Evolutionary conservation across 1,140 invertebrate species (phyloP).

Genomic region (Apis laboriosa): DNA sequence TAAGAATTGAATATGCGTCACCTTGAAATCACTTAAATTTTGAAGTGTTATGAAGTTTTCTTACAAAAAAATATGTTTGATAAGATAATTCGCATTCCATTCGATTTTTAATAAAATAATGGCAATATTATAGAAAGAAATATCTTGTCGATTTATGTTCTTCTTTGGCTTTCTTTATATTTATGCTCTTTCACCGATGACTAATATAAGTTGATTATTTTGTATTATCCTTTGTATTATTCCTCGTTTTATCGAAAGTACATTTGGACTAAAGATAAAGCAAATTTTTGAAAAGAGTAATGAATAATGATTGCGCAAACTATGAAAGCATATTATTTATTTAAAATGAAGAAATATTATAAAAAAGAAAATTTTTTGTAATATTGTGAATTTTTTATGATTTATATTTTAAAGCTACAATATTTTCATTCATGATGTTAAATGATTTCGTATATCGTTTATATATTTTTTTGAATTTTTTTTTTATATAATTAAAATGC

Average conservation of each 20-base stretch:
- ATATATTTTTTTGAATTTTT: neutral
- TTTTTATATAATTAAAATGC: neutral
- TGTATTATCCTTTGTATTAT: neutral
- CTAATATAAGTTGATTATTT: neutral
- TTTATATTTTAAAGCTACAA: neutral
- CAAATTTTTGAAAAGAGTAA: neutral
- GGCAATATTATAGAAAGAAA: neutral
- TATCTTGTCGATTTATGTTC: neutral
- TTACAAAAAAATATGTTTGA: conserved; percentile 20
- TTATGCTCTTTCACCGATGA: neutral
- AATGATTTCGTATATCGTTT: neutral
- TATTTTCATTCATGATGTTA: neutral
- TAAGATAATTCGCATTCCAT: conserved; percentile 45
- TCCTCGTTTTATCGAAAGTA: conserved; percentile 14
- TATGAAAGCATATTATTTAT: neutral
- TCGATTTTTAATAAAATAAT: neutral
- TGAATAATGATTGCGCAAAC: neutral
- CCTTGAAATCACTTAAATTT: conserved; percentile 33
- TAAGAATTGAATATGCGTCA: neutral
- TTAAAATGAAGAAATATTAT: too few species aligned
- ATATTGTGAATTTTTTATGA: neutral
- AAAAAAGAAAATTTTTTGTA: neutral
- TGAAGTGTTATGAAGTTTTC: neutral
- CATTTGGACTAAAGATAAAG: neutral
- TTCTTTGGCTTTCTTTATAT: neutral